These are phyloP conservation scores for Iselma pallidipennis DNA, from an alignment of 2,888 invertebrate species.

Conservation along the genomic window DNA sequence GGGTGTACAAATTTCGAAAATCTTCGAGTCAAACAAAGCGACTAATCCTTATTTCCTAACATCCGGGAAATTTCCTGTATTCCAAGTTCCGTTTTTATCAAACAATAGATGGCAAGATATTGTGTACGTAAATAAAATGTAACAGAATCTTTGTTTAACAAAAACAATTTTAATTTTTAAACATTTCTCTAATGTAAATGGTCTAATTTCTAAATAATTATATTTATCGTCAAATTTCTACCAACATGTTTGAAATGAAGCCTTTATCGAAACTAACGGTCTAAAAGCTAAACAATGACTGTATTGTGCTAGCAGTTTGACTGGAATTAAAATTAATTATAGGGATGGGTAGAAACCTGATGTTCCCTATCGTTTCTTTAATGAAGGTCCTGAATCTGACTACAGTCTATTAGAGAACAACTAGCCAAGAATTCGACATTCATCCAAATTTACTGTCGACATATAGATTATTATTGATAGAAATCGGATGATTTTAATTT, in stretches of 20 bases:
- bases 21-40: slow-evolving; percentile 17
- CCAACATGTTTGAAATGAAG: slow-evolving; percentile 10
- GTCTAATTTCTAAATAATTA: no score
- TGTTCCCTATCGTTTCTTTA: background rate
- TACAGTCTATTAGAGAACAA: background rate
- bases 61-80: slow-evolving; percentile 22
- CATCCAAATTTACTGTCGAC: slow-evolving; percentile 3
- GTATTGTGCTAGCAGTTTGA: slow-evolving; percentile 26
- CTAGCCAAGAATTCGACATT: background rate
- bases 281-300: slow-evolving; percentile 29
- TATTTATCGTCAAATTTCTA: no score
- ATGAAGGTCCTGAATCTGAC: background rate
- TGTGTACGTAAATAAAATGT: no score
- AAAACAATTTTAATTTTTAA: no score
- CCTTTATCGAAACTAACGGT: slow-evolving; percentile 23
- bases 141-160: no score
- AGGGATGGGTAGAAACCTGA: slow-evolving; percentile 8
- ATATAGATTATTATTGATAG: background rate
- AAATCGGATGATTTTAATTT: slow-evolving; percentile 7
- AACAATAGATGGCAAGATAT: no score
- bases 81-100: slow-evolving; percentile 1
- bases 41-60: slow-evolving; percentile 20
- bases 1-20: slow-evolving; percentile 5
- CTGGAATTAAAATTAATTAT: slow-evolving; percentile 31
- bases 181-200: no score